Evolutionary conservation across 2,888 invertebrate species (phyloP).

Genomic region (Drosophila nr. perissopoda): DNA sequence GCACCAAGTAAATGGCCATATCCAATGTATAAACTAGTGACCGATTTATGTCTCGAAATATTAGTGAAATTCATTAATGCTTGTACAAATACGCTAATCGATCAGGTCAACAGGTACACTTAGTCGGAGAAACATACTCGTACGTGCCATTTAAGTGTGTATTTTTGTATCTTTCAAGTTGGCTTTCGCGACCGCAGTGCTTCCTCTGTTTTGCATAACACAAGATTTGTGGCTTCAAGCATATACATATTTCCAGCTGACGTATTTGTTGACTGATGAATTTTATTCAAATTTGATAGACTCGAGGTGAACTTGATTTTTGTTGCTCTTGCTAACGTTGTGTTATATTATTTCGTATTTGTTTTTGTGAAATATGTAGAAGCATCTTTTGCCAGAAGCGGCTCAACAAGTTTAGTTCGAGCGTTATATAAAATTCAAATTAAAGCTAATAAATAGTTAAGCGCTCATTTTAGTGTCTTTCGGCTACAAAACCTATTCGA

Average conservation of each 20-base stretch:
- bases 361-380: slow-evolving; percentile 59
- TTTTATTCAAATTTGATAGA: slow-evolving; percentile 77
- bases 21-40: slow-evolving; percentile 63
- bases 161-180: slow-evolving; percentile 42
- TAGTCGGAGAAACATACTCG: slow-evolving; percentile 23
- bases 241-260: slow-evolving; percentile 59
- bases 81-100: slow-evolving; percentile 72
- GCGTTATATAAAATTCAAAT: slow-evolving; percentile 76
- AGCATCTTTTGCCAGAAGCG: slow-evolving; percentile 74
- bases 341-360: slow-evolving; percentile 39
- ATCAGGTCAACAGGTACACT: slow-evolving; percentile 53
- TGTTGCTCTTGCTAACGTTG: slow-evolving; percentile 40
- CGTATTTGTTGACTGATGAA: slow-evolving; percentile 76
- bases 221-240: slow-evolving; percentile 53
- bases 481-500: slow-evolving; percentile 22
- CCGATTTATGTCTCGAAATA: slow-evolving; percentile 52
- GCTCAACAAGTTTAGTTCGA: slow-evolving; percentile 68
- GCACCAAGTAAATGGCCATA: slow-evolving; percentile 27
- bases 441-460: slow-evolving; percentile 80
- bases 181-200: slow-evolving; percentile 48
- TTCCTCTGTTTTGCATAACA: slow-evolving; percentile 76
- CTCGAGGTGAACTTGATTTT: slow-evolving; percentile 82
- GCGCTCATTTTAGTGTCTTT: slow-evolving; percentile 45
- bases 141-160: slow-evolving; percentile 22
- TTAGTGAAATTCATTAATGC: slow-evolving; percentile 62